Conservation (phyloP, 2,888 invertebrate species). For the Acronicta psi region DNA sequence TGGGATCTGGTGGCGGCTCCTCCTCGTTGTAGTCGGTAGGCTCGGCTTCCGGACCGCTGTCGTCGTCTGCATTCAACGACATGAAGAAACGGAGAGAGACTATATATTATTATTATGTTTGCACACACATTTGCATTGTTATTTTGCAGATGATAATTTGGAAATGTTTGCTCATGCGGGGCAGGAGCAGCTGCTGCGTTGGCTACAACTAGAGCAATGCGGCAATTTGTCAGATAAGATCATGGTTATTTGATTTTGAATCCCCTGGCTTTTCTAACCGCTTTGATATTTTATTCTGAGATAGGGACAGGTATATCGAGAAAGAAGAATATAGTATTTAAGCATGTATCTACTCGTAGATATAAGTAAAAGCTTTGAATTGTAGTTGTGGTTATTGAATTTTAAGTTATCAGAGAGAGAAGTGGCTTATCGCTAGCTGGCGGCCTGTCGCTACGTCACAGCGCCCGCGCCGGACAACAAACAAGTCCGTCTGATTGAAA, state of each 20-base stretch:
- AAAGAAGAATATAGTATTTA: too few species aligned
- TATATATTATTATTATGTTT: slow-evolving; percentile 89
- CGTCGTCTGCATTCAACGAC: slow-evolving; percentile 94
- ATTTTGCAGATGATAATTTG: slow-evolving; percentile 21
- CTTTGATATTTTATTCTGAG: too few species aligned
- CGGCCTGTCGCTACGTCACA: slow-evolving; percentile 13
- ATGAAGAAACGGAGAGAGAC: slow-evolving; percentile 89
- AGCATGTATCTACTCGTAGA: too few species aligned
- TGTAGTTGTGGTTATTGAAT: not conserved
- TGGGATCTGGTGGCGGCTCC: slow-evolving; percentile 79
- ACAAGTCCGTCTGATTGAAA: slow-evolving; percentile 35
- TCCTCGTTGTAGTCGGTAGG: slow-evolving; percentile 85
- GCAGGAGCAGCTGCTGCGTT: too few species aligned
- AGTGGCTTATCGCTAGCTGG: not conserved
- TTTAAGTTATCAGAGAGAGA: not conserved
- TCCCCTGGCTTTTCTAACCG: too few species aligned
- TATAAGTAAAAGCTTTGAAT: too few species aligned
- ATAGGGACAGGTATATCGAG: too few species aligned
- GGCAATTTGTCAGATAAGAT: too few species aligned
- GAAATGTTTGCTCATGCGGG: too few species aligned
- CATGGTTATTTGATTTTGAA: too few species aligned
- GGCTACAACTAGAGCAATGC: too few species aligned
- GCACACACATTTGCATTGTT: slow-evolving; percentile 77
- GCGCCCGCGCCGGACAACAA: slow-evolving; percentile 20
- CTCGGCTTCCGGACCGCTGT: slow-evolving; percentile 84